Evolutionary conservation across 1,140 invertebrate species (phyloP).

Genomic region (Parapsyche elsis): DNA sequence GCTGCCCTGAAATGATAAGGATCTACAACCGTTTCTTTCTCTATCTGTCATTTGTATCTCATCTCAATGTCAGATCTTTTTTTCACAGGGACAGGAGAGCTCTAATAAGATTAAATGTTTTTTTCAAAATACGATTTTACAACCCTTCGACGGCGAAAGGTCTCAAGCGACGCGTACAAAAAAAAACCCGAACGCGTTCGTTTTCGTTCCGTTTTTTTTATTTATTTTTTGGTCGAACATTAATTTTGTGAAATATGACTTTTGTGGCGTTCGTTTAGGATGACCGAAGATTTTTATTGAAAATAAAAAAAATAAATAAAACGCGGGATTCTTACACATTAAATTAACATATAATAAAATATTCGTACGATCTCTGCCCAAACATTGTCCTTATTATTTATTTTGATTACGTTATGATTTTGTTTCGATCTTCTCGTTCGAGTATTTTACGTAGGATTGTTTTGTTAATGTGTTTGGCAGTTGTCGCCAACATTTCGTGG

Average conservation of each 20-base stretch:
- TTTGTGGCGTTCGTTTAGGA: constrained; percentile 45
- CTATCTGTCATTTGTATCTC: constrained; percentile 56
- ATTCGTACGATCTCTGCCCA: background rate
- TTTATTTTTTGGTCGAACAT: constrained; percentile 23
- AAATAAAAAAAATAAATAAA: constrained; percentile 15
- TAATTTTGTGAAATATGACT: constrained; percentile 55
- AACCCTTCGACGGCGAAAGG: constrained; percentile 7
- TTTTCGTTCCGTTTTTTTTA: constrained; percentile 26
- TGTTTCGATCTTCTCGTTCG: background rate
- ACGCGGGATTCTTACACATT: constrained; percentile 6
- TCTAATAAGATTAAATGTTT: constrained; percentile 55
- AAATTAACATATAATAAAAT: constrained; percentile 32
- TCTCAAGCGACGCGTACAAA: background rate
- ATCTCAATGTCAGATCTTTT: constrained; percentile 52
- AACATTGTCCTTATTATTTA: constrained; percentile 16
- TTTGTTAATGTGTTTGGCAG: background rate
- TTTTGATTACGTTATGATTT: background rate
- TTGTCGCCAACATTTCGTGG: constrained; percentile 2
- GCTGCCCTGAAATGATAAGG: constrained; percentile 41
- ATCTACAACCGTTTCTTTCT: constrained; percentile 53
- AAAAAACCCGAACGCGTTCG: constrained; percentile 30
- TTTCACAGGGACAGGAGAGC: constrained; percentile 35
- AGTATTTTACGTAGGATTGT: background rate
- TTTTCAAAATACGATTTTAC: constrained; percentile 34
- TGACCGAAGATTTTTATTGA: constrained; percentile 28